These are phyloP conservation scores for Hemicentrotus pulcherrimus DNA, from an alignment of 35 echinoderm and acorn worm species.

Conservation along the genomic window DNA sequence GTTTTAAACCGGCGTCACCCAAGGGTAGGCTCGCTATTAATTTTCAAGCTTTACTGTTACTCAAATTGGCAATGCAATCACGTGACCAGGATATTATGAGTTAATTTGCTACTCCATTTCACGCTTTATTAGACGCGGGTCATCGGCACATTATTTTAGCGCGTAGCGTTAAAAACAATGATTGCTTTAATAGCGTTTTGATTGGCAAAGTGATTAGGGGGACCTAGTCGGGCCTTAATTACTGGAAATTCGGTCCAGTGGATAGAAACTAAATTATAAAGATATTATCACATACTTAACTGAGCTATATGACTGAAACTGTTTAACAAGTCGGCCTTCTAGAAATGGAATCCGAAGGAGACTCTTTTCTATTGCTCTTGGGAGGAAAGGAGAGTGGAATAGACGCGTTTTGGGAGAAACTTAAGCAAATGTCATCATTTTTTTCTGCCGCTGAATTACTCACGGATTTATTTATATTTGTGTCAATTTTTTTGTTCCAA, in stretches of 20 bases:
- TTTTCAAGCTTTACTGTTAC: not conserved
- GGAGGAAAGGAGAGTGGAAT: not conserved
- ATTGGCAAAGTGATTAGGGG: constrained; percentile 21
- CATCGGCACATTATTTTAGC: constrained; percentile 19
- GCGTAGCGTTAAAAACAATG: constrained; percentile 38
- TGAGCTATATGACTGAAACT: not conserved
- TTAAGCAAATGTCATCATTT: not conserved
- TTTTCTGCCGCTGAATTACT: not conserved
- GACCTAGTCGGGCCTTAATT: constrained; percentile 27
- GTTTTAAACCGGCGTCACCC: not conserved
- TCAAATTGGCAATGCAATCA: not conserved
- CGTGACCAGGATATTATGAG: not conserved
- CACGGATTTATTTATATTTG: not conserved
- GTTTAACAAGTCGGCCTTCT: not conserved
- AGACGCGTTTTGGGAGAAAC: not conserved
- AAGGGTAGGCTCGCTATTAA: not conserved
- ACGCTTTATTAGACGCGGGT: not conserved
- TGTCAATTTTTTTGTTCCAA: not conserved
- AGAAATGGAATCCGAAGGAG: not conserved
- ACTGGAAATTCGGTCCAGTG: not conserved
- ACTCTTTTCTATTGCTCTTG: not conserved
- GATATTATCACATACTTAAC: constrained; percentile 19
- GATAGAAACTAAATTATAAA: not conserved
- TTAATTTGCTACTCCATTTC: constrained; percentile 13
- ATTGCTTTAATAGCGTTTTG: not conserved